These are phyloP conservation scores for Venusia cambrica DNA, from an alignment of 2,888 invertebrate species.

Conservation along the genomic window DNA sequence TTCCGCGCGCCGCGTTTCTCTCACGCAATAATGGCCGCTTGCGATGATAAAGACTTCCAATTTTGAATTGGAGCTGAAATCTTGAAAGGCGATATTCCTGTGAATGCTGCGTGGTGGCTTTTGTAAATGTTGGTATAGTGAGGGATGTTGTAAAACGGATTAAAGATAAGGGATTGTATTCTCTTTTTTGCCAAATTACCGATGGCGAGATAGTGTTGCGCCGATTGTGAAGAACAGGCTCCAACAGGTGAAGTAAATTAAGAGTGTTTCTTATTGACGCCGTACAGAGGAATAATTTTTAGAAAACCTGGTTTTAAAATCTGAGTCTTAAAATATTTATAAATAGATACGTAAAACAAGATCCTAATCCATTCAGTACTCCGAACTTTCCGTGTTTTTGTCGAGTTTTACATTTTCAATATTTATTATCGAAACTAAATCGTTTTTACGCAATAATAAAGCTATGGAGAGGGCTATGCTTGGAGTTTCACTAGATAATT, in stretches of 20 bases:
- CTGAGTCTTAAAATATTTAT: too few relatives aligned
- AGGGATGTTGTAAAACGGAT: conserved; percentile 71
- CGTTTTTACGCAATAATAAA: too few relatives aligned
- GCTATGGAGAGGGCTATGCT: too few relatives aligned
- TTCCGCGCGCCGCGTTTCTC: conserved; percentile 44
- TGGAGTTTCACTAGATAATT: too few relatives aligned
- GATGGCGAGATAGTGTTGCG: conserved; percentile 67
- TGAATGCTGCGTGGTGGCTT: conserved; percentile 20
- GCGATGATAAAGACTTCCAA: conserved; percentile 11
- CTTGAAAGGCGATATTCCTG: conserved; percentile 34
- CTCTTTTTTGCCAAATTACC: conserved; percentile 82
- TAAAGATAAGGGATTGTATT: conserved; percentile 77
- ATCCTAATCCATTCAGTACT: too few relatives aligned
- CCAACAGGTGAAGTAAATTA: conserved; percentile 66
- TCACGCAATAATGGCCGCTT: conserved; percentile 23
- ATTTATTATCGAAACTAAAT: too few relatives aligned
- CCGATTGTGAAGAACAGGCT: conserved; percentile 70
- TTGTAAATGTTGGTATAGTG: conserved; percentile 67
- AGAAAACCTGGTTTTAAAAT: too few relatives aligned
- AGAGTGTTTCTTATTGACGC: conserved; percentile 5
- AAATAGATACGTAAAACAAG: too few relatives aligned
- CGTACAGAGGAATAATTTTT: too few relatives aligned
- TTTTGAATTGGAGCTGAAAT: conserved; percentile 20
- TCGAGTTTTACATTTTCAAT: too few relatives aligned
- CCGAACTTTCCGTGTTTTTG: too few relatives aligned